Base-by-base conservation (phyloP, 2,888 invertebrate genomes). In the Hyalella azteca region DNA sequence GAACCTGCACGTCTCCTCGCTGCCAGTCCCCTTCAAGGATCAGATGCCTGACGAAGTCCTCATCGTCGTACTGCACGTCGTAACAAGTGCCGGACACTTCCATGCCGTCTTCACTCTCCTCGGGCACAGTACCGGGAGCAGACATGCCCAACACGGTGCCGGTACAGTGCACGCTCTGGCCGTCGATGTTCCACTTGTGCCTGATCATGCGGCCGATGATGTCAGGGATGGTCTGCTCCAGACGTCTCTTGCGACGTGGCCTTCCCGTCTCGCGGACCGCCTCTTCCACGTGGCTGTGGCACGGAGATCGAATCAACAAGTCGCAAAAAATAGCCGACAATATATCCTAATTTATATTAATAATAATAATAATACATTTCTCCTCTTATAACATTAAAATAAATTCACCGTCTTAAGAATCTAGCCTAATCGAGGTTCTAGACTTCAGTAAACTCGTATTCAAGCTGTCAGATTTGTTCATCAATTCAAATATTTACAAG, bases 161-260 rank as follows among this genome's bases (percentile, higher is more conserved):
- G 5, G 83, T 83, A 50, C 83, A 83, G 78, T 79, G 79, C 2
- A 83, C 81, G 9, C 77, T 78, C 40, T 81, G 78, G 9, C 83
- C 83, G 32, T 83, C 83, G 40, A 83, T 83, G 79, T 83, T 80
- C 83, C 83, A 83, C 78, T 83, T 83, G 81, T 83, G 83, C 29
- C 83, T 81, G 41, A 83, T 81, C 40, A 54, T 26, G 22, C 83
- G 77, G 3, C 83, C 81, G 32, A 81, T 80, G 50, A 83, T 54
- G 73, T 83, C 83, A 13, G 81, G 76, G 49, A 81, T 78, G 22
- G 80, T 80, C 45, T 81, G 83, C 50, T 83, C 83, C 77, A 83
- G 76, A n/a, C 81, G 79, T 5, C 83, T 40, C 39, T 81, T 79
- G 32, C 83, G 80, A 19, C 78, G 77, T 0, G 83, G 83, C 15